phyloP scores from a whole-genome alignment of 92 coral and sea anemone genomes.

The Phenganax subtilis region DNA sequence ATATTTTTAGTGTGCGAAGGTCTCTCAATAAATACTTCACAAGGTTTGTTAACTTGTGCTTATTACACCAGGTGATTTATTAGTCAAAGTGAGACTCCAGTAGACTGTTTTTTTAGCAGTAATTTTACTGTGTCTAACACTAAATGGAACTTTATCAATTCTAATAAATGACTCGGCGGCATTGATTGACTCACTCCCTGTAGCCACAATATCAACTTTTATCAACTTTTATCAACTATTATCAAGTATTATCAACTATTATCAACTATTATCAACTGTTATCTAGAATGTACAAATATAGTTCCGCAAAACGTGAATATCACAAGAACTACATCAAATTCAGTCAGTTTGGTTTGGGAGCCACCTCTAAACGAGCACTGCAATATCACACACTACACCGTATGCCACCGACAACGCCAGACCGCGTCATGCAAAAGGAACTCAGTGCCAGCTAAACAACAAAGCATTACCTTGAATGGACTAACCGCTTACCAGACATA shows the following conservation, averaged over 20 bases:
- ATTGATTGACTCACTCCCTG: no score
- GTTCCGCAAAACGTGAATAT: background rate
- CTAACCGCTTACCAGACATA: background rate
- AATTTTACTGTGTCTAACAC: no score
- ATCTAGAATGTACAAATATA: background rate
- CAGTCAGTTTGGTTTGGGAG: background rate
- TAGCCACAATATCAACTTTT: no score
- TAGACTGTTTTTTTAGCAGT: no score
- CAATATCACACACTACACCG: constrained; percentile 1
- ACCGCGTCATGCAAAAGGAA: background rate
- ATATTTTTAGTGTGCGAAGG: background rate
- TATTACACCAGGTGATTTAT: no score
- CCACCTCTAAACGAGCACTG: background rate
- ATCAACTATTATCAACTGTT: no score
- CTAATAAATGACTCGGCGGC: no score
- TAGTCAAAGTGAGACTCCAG: no score
- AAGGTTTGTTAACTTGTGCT: background rate
- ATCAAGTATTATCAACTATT: no score
- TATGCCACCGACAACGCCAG: background rate
- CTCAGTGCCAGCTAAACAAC: background rate
- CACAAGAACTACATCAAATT: background rate
- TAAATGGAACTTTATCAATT: background rate
- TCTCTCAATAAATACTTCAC: background rate
- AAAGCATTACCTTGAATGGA: background rate
- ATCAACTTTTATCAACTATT: no score